Conservation (phyloP, 1,140 invertebrate species). For the Orius insidiosus region DNA sequence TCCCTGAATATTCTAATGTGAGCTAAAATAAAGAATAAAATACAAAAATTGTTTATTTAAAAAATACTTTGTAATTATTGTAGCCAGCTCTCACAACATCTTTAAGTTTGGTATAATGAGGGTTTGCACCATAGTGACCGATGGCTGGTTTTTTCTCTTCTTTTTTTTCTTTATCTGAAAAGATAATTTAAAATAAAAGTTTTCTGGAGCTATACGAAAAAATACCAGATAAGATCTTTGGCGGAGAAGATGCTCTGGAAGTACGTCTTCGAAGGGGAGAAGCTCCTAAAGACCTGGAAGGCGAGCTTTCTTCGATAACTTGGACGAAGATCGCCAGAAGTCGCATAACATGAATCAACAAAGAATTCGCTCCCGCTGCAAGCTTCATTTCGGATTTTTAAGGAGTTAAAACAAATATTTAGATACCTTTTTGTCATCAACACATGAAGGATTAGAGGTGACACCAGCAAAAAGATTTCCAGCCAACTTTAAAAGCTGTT, state of each 20-base stretch:
- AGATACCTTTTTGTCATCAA: not conserved
- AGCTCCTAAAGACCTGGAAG: slow-evolving; percentile 25
- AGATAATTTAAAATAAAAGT: not conserved
- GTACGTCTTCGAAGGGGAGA: slow-evolving; percentile 32
- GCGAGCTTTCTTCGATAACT: slow-evolving; percentile 48
- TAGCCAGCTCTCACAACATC: slow-evolving; percentile 55
- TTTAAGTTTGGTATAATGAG: slow-evolving; percentile 62
- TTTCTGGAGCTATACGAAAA: no score
- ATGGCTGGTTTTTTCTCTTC: slow-evolving; percentile 28
- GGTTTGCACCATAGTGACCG: slow-evolving; percentile 44
- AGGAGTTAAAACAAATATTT: not conserved
- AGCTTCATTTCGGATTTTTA: not conserved
- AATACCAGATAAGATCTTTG: slow-evolving; percentile 16
- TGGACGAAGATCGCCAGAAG: slow-evolving; percentile 57
- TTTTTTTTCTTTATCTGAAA: slow-evolving; percentile 20
- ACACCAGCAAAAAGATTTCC: slow-evolving; percentile 46
- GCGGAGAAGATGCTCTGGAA: slow-evolving; percentile 23
- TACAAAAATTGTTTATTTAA: slow-evolving; percentile 7
- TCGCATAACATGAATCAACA: slow-evolving; percentile 43
- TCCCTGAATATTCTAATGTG: slow-evolving; percentile 48
- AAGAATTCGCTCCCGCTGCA: slow-evolving; percentile 10
- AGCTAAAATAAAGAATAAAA: slow-evolving; percentile 31
- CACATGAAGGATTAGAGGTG: not conserved
- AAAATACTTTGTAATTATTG: slow-evolving; percentile 53
- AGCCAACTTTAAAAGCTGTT: slow-evolving; percentile 37